A percentile compares a stretch with the other conserved stretches of the same genome.
Conservation (phyloP, 2,113 vertebrate species). For the Microtus oregoni region DNA sequence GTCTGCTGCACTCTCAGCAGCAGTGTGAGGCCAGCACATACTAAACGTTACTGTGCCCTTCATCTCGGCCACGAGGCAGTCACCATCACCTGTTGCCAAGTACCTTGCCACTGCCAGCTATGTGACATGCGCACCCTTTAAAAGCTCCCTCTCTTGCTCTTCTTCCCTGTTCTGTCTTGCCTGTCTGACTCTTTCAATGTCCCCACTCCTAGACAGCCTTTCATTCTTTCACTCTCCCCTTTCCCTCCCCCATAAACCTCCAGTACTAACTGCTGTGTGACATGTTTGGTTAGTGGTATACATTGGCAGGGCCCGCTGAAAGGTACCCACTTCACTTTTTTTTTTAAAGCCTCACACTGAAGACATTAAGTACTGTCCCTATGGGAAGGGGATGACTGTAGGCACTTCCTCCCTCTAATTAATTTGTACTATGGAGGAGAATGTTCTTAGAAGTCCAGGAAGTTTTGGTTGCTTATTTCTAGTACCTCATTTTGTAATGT, state of each 20-base stretch:
- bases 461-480: slow-evolving; percentile 11
- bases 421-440: neutral
- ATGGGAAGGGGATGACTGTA: neutral
- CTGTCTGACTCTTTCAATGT: neutral
- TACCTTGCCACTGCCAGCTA: neutral
- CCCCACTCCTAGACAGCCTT: neutral
- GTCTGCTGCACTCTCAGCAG: neutral
- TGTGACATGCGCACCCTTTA: neutral
- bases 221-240: neutral
- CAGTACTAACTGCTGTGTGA: neutral
- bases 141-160: neutral
- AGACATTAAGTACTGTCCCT: too few species aligned
- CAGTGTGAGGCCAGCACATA: neutral
- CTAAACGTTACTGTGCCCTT: neutral
- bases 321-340: neutral
- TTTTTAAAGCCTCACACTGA: neutral
- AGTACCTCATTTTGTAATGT: neutral
- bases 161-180: neutral
- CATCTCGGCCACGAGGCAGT: too few species aligned
- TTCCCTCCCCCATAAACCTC: neutral
- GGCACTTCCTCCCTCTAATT: neutral
- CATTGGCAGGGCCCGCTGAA: neutral
- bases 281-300: neutral
- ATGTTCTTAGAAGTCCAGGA: neutral
- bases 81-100: too few species aligned